phyloP scores from a whole-genome alignment of 2,888 invertebrate genomes.

The Loripinus fragilis region DNA sequence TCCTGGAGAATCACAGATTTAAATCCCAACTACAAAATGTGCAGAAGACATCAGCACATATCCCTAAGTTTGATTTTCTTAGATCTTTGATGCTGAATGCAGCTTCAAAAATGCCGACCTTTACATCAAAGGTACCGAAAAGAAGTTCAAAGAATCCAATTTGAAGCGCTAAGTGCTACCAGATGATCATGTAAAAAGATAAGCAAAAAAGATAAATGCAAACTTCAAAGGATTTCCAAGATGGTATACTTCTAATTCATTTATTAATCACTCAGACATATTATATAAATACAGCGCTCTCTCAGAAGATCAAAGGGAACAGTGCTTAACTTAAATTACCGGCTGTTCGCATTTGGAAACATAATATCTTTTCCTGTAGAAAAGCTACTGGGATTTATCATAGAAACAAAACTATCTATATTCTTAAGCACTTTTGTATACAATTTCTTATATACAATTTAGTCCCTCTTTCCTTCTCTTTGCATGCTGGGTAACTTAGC shows the following conservation, averaged over 20 bases:
- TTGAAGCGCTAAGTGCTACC: constrained; percentile 11
- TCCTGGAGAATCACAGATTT: not conserved
- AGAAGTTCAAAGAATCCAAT: not conserved
- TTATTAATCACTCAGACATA: constrained; percentile 12
- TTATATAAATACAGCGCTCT: constrained; percentile 33
- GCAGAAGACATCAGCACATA: constrained; percentile 7
- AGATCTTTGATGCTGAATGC: not conserved
- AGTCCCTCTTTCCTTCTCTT: too few species aligned
- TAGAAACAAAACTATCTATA: not conserved
- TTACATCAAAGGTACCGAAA: constrained; percentile 15
- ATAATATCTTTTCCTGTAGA: constrained; percentile 8
- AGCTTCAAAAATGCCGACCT: constrained; percentile 15
- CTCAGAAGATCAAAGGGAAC: constrained; percentile 55
- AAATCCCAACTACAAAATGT: constrained; percentile 9
- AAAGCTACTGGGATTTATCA: constrained; percentile 1
- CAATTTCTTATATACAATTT: too few species aligned
- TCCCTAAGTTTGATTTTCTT: constrained; percentile 7
- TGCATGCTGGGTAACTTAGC: too few species aligned
- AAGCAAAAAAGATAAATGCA: constrained; percentile 56
- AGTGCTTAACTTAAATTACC: constrained; percentile 60
- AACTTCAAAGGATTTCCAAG: constrained; percentile 55
- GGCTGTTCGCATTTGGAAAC: constrained; percentile 1
- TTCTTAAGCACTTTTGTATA: too few species aligned
- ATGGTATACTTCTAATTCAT: constrained; percentile 8
- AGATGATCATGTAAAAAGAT: constrained; percentile 53